Base-by-base conservation (phyloP, 2,797 vertebrate genomes). In the Linurgus olivaceus region DNA sequence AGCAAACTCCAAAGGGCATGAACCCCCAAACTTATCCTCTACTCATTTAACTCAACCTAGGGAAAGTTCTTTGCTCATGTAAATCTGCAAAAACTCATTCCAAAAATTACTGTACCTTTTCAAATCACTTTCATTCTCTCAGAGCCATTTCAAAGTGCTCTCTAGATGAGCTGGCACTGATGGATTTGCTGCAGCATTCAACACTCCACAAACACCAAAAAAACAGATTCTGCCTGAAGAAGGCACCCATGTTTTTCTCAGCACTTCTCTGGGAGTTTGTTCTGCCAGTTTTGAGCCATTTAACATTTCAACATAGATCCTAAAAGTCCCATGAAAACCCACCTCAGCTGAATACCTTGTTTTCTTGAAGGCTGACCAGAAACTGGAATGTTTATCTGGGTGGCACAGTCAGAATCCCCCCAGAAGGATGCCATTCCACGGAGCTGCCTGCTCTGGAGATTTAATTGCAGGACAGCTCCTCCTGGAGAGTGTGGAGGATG, bases 391-490 rank as follows among this genome's bases (percentile, higher is more conserved):
- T 58, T 76, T 11, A 48, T 59, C 59, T 35, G 25, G 25, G 44
- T 63, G 65, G 18, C 81, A 72, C 81, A 38, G 33, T 2, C 51
- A 38, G 67, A 59, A 37, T 9, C 19, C 61, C 61, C 35, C 0
- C 2, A 62, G 71, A 35, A 82, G 26, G 57, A 90, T 72, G 37
- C 55, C 52, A 28, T 1, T 1, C 45, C 1, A 0, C 2, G 7
- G 63, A 84, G 70, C 58, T 2, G 11, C 62, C 31, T 28, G 72
- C 40, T 44, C 65, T 13, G 38, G 51, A 4, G 62, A 52, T 55
- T 72, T 67, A 78, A 54, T 20, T 61, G 73, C 70, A 67, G 48
- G n/a, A 57, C 85, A 55, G 45, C 18, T 63, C 31, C 50, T 89
- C 26, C 54, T 31, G 9, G n/a, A 51, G 42, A 47, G 31, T 0